These are phyloP conservation scores for Trachelus troglodyta DNA, from an alignment of 2,888 invertebrate genomes.

Conservation along the genomic window DNA sequence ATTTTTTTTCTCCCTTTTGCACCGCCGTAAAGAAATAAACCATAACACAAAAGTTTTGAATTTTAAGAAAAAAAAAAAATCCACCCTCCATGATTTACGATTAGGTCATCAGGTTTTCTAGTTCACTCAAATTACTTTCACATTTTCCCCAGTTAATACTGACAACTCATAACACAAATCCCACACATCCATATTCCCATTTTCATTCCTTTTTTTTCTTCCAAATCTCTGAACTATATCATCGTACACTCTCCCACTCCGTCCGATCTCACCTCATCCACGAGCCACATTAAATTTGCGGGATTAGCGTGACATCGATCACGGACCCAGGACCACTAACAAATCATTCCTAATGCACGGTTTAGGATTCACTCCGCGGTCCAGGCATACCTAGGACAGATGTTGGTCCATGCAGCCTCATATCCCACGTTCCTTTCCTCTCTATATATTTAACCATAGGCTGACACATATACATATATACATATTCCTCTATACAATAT, in stretches of 20 bases:
- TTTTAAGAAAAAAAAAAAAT: not conserved
- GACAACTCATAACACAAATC: not conserved
- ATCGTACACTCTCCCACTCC: constrained; percentile 17
- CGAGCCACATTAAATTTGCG: not conserved
- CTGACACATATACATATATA: not conserved
- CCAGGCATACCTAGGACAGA: constrained; percentile 14
- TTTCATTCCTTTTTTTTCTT: not conserved
- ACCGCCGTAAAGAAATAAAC: constrained; percentile 51
- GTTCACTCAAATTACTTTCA: not conserved
- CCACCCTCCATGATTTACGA: not conserved
- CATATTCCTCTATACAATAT: not conserved
- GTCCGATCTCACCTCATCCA: not conserved
- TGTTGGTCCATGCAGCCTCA: not conserved
- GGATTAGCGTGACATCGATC: constrained; percentile 33
- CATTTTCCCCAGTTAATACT: not conserved
- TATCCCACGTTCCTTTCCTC: not conserved
- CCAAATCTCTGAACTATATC: not conserved
- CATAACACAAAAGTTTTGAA: not conserved
- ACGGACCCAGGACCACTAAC: constrained; percentile 28
- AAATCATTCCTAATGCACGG: constrained; percentile 50
- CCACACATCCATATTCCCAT: not conserved
- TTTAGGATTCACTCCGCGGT: constrained; percentile 50
- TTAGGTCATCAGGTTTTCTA: not conserved
- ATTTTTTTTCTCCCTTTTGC: constrained; percentile 38
- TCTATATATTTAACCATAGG: not conserved